phyloP scores from a whole-genome alignment of 2,113 vertebrate species.

The Salminus brasiliensis region DNA sequence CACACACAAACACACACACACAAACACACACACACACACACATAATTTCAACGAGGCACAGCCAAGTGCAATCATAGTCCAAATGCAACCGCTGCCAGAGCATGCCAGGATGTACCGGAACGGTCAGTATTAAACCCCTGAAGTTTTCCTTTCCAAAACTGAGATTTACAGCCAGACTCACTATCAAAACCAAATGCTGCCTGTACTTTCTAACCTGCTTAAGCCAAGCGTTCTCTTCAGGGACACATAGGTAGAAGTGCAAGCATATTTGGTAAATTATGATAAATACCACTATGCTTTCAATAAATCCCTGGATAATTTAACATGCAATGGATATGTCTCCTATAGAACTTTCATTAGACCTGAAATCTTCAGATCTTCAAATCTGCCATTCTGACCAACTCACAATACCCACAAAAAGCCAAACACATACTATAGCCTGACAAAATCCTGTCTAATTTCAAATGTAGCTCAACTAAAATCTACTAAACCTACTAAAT shows the following conservation, averaged over 20 bases:
- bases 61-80: slow-evolving; percentile 1
- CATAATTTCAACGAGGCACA: not conserved
- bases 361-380: too few species aligned
- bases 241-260: not conserved
- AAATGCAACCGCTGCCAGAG: slow-evolving; percentile 13
- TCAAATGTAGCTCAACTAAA: too few species aligned
- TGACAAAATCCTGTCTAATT: too few species aligned
- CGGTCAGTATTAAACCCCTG: slow-evolving; percentile 19
- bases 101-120: not conserved
- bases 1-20: slow-evolving; percentile 21
- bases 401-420: too few species aligned
- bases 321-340: too few species aligned
- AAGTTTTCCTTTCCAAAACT: slow-evolving; percentile 16
- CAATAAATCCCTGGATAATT: too few species aligned
- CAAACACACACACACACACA: slow-evolving; percentile 17
- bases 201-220: slow-evolving; percentile 5
- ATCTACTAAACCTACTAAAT: too few species aligned
- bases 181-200: slow-evolving; percentile 35
- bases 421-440: too few species aligned
- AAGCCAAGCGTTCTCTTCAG: not conserved
- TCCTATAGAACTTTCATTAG: too few species aligned
- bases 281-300: not conserved
- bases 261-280: not conserved
- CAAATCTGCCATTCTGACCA: too few species aligned
- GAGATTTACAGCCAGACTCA: slow-evolving; percentile 25